Evolutionary conservation across 2,888 invertebrate genomes (phyloP), one percentile per base, ranked within the genome.

Genomic region (Empis livida): DNA sequence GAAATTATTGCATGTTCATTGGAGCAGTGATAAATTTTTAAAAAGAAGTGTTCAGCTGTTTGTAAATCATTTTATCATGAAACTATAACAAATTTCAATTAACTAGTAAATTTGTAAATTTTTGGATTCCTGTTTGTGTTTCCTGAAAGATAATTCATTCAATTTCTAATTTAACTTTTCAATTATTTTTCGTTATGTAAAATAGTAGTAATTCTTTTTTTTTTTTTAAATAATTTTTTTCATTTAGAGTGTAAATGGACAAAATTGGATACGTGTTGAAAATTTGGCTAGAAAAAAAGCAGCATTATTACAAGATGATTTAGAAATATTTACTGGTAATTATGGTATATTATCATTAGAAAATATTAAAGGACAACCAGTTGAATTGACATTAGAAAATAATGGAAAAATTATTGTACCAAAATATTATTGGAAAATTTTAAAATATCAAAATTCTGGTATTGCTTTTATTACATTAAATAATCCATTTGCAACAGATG

Each of bases 251-350:
- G 42, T 73, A 39, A 74, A 73, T 54, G 64, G 57, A 11, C 71
- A 69, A 14, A 73, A 73, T 54, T 74, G 74, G 73, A 59, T 63
- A 43, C 55, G 55, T 10, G 52, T 73, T 5, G 73, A 74, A 58
- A 57, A 56, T 32, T 57, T 61, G 17, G 58, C 68, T 2, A 56
- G 73, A 49, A 61, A 59, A 47, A 50, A 63, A n/a, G 70, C 72
- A 4, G 58, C 53, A 17, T 51, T 51, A 5, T 57, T 64, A 35
- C 55, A 60, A 27, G 52, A 59, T 32, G 60, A 63, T 44, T 55
- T 73, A 14, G 57, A 56, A 5, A 61, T 74, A 5, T 60, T 62
- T 41, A 73, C 73, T 1, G 73, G 73, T 15, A 62, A 66, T 3
- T 57, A 63, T 50, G 71, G 62, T 1, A 56, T 70, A 10, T 58